phyloP scores from a whole-genome alignment of 1,140 invertebrate species.

The Scaptodrosophila lebanonensis region DNA sequence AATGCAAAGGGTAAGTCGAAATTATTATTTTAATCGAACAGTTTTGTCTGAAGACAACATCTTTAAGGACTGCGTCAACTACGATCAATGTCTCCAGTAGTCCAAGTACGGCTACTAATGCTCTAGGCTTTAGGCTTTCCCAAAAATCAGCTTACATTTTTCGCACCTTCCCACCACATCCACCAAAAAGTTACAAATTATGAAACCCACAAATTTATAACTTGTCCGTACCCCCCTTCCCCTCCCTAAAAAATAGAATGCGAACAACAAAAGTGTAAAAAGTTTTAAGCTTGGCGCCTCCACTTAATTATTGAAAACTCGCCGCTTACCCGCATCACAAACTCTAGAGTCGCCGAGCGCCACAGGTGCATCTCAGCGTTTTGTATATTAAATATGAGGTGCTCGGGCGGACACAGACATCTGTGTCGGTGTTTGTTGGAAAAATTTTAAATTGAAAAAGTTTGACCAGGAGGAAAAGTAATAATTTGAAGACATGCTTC shows the following conservation, averaged over 20 bases:
- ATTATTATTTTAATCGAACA: no score
- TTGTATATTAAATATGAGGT: constrained; percentile 68
- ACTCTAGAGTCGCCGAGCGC: constrained; percentile 23
- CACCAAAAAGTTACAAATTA: constrained; percentile 42
- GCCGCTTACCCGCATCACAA: constrained; percentile 19
- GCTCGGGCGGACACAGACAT: no score
- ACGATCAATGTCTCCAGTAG: no score
- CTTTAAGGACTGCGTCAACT: no score
- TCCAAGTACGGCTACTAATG: constrained; percentile 34
- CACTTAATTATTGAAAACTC: constrained; percentile 70
- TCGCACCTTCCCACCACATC: neutral
- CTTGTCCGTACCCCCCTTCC: no score
- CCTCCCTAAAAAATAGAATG: neutral
- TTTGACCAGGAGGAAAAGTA: constrained; percentile 62
- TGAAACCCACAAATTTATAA: constrained; percentile 46
- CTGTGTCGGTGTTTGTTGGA: constrained; percentile 48
- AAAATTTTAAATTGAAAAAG: constrained; percentile 74
- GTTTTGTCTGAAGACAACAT: no score
- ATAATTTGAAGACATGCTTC: constrained; percentile 56
- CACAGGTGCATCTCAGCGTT: constrained; percentile 27
- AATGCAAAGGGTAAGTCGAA: no score
- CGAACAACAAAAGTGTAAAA: constrained; percentile 31
- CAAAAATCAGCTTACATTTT: neutral
- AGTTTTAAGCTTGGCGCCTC: constrained; percentile 51
- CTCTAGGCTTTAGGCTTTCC: constrained; percentile 4